A percentile compares a stretch with the other conserved stretches of the same genome.
Conservation (phyloP, 2,888 invertebrate genomes). For the Cerastis rubricosa region DNA sequence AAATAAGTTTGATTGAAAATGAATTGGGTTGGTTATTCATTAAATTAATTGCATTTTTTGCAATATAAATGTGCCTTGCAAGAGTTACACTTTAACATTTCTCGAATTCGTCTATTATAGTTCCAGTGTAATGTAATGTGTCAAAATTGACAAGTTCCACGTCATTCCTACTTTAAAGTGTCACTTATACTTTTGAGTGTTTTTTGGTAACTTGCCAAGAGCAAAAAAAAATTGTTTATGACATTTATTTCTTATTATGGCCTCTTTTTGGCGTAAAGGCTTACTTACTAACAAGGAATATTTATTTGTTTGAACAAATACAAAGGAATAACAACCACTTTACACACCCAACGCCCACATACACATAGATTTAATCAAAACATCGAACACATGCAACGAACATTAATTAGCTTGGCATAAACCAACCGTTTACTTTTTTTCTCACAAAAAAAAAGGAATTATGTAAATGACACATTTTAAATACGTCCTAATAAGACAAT, state of each 20-base stretch:
- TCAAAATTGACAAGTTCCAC: background rate
- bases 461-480: constrained; percentile 50
- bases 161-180: background rate
- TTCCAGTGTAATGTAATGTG: background rate
- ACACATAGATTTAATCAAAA: constrained; percentile 35
- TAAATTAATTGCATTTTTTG: background rate
- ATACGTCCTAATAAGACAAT: constrained; percentile 65
- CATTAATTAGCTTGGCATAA: constrained; percentile 53
- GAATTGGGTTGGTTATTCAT: background rate
- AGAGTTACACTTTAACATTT: background rate
- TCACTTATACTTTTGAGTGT: no score
- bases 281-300: background rate
- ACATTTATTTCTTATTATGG: background rate
- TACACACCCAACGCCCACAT: constrained; percentile 27
- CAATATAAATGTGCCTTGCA: background rate
- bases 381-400: constrained; percentile 47
- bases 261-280: background rate
- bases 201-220: no score
- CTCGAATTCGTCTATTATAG: background rate
- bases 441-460: constrained; percentile 41
- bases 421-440: constrained; percentile 27
- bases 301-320: constrained; percentile 14
- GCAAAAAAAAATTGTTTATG: background rate
- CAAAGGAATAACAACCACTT: constrained; percentile 7
- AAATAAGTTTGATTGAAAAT: background rate